A percentile compares a stretch with the other conserved stretches of the same genome.
These are phyloP conservation scores for Polypterus senegalus DNA, from an alignment of 2,113 vertebrate genomes.

Conservation along the genomic window DNA sequence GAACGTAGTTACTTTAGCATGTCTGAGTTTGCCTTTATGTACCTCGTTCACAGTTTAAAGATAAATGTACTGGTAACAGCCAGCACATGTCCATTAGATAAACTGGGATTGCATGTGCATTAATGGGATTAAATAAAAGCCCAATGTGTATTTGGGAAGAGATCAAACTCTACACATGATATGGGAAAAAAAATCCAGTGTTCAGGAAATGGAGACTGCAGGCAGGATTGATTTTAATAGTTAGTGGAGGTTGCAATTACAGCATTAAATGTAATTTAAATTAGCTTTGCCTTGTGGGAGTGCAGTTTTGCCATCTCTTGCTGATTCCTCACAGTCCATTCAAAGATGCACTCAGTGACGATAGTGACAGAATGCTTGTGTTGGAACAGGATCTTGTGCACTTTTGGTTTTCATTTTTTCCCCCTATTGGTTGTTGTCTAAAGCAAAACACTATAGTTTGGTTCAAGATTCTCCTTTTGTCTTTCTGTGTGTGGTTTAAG, in stretches of 20 bases:
- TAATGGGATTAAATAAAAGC: not conserved
- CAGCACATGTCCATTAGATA: not conserved
- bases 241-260: conserved; percentile 40
- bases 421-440: conserved; percentile 30
- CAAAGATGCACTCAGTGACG: conserved; percentile 30
- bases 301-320: conserved; percentile 30
- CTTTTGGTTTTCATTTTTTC: conserved; percentile 5
- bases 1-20: not conserved
- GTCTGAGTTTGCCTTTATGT: not conserved
- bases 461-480: conserved; percentile 28
- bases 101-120: not conserved
- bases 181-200: not conserved
- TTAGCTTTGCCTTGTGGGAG: conserved; percentile 31
- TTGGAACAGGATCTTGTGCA: conserved; percentile 24
- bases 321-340: not conserved
- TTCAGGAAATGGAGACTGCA: conserved; percentile 32
- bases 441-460: conserved; percentile 32
- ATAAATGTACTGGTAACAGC: not conserved
- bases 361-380: conserved; percentile 38
- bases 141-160: conserved; percentile 32
- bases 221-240: conserved; percentile 40
- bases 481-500: not conserved
- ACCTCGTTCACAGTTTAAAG: not conserved
- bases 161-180: conserved; percentile 31
- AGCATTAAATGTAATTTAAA: conserved; percentile 40